These are phyloP conservation scores for Drosophila incognita DNA, from an alignment of 2,888 invertebrate genomes.

Conservation along the genomic window DNA sequence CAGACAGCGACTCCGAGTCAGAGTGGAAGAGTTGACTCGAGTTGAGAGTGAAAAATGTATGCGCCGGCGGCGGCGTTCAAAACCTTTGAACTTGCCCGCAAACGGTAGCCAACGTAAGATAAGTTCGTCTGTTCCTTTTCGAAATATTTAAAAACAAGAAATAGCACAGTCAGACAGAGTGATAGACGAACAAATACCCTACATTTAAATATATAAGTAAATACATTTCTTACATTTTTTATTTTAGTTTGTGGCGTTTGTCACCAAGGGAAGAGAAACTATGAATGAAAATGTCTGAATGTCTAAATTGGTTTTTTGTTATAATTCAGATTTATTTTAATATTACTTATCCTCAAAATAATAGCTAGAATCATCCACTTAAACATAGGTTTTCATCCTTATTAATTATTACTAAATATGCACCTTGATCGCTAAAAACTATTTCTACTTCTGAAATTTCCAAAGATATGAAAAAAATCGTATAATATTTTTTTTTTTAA, in stretches of 20 bases:
- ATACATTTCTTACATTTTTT: too few species aligned
- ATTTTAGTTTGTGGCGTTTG: not conserved
- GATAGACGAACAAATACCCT: constrained; percentile 33
- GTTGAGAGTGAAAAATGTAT: constrained; percentile 73
- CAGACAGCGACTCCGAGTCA: constrained; percentile 24
- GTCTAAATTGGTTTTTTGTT: not conserved
- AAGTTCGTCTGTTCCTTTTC: constrained; percentile 51
- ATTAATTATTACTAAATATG: not conserved
- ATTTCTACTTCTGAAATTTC: not conserved
- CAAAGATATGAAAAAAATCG: accelerated
- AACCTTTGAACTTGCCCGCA: constrained; percentile 79
- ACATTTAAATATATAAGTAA: not conserved
- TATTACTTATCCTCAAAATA: not conserved
- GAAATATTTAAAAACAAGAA: constrained; percentile 51
- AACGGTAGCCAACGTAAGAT: constrained; percentile 68
- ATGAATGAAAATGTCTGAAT: not conserved
- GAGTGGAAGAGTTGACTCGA: constrained; percentile 17
- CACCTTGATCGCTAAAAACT: not conserved
- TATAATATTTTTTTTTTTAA: too few species aligned
- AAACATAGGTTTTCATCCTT: not conserved
- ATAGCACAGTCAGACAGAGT: not conserved
- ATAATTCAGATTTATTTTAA: not conserved
- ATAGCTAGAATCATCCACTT: not conserved
- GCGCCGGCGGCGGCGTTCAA: constrained; percentile 68
- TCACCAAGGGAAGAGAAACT: not conserved